Base-by-base conservation (phyloP, 2,888 invertebrate species). In the Lordiphosa fenestrarum region DNA sequence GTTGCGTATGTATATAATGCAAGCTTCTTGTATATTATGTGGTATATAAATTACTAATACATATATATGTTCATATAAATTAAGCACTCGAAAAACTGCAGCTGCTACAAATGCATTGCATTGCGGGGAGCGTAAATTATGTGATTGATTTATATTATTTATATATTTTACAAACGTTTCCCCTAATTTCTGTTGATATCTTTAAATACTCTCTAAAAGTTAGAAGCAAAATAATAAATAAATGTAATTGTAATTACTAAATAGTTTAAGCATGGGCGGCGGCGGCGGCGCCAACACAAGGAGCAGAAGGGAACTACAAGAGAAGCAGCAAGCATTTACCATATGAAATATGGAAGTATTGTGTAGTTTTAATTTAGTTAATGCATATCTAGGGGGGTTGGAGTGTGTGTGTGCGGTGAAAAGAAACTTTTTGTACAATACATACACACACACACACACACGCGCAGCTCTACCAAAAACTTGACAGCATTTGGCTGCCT, bases 41-140 rank as follows among this genome's bases (percentile, higher is more conserved):
- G 66, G 84, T 59, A 47, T 76, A 84, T 84, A 83, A 85, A 78
- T 78, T 84, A 84, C 70, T 85, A 75, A 58, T 30, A 30, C 30
- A 30, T 30, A 10, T 30, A 30, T 10, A 55, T n/a, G n/a, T 15
- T 39, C 19, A 39, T 83, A 71, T 81, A 84, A 84, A 76, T 85
- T 78, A 78, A 78, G 85, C 77, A 85, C 81, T 76, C 77, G 47
- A 68, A 67, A 75, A 69, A 84, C 66, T 72, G 69, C 84, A 72
- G 84, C 85, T 83, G 81, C 70, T 72, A 59, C 58, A 80, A 80
- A 83, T 68, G 71, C 54, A 62, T 36, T 50, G 30, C 30, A 30
- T 30, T 30, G 30, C 30, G 23, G 23, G 30, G 7, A 30, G 7
- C 25, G 6, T 30, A 30, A 30, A 30, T 30, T 30, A 30, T 30